These are phyloP conservation scores for Synanthedon tipuliformis DNA, from an alignment of 2,888 invertebrate species.

Conservation along the genomic window DNA sequence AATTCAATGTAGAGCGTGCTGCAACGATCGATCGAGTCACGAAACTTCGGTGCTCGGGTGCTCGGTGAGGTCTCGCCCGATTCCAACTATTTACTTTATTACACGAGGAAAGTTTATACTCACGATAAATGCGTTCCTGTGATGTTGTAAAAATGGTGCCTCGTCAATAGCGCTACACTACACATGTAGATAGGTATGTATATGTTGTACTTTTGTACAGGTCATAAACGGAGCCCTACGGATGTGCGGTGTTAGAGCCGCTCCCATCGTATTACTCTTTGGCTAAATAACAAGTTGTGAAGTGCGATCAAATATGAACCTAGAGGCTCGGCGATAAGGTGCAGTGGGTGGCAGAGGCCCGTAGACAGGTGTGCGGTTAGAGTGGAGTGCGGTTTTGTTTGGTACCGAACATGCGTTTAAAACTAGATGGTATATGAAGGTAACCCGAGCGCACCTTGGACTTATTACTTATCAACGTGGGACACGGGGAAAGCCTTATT, in stretches of 20 bases:
- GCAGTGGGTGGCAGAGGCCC: not conserved
- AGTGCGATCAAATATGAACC: not conserved
- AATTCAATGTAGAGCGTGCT: not conserved
- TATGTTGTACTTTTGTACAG: not conserved
- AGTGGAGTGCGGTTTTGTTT: constrained; percentile 17
- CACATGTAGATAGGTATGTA: not conserved
- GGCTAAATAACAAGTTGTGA: not conserved
- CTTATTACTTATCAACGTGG: not conserved
- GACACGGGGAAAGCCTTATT: no score
- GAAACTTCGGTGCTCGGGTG: not conserved
- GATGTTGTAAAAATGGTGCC: not conserved
- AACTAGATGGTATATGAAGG: constrained; percentile 14
- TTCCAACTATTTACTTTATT: constrained; percentile 4
- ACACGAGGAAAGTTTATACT: not conserved
- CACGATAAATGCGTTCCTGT: not conserved
- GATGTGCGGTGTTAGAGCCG: constrained; percentile 29
- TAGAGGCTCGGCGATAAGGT: not conserved
- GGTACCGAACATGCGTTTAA: constrained; percentile 20
- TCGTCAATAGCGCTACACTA: not conserved
- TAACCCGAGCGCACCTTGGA: constrained; percentile 1
- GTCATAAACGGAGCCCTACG: constrained; percentile 8
- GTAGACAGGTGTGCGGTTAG: constrained; percentile 11
- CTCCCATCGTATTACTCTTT: constrained; percentile 25
- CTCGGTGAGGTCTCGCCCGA: constrained; percentile 5
- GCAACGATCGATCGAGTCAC: not conserved